These are phyloP conservation scores for Heliconius charithonia DNA, from an alignment of 2,888 invertebrate genomes.

Conservation along the genomic window DNA sequence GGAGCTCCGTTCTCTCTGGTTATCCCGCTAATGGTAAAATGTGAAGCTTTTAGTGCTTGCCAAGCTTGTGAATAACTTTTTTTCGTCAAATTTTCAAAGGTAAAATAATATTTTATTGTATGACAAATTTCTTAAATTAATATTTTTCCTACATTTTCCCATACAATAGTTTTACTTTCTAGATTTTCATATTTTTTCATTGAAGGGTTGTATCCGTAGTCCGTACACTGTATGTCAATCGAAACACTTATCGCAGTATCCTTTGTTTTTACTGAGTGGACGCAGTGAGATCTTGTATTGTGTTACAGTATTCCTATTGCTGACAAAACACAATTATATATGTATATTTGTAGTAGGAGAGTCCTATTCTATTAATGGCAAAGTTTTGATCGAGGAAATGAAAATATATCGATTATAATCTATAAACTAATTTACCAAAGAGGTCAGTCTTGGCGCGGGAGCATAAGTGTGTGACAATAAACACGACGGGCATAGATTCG, in stretches of 20 bases:
- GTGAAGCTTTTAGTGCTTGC: too few species aligned
- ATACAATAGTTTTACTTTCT: not conserved
- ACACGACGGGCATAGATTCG: too few species aligned
- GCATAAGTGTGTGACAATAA: too few species aligned
- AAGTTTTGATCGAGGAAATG: too few species aligned
- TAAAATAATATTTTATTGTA: not conserved
- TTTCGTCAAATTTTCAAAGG: not conserved
- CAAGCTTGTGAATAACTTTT: too few species aligned
- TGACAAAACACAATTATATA: not conserved
- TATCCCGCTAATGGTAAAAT: too few species aligned
- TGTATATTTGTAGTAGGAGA: not conserved
- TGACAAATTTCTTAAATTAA: not conserved
- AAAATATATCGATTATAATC: too few species aligned
- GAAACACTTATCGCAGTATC: constrained; percentile 4
- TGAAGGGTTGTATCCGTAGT: not conserved
- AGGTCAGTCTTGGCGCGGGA: too few species aligned
- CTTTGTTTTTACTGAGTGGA: constrained; percentile 11
- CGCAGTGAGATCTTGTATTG: constrained; percentile 11
- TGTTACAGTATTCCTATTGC: not conserved
- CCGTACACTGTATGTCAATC: not conserved
- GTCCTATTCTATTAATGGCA: not conserved
- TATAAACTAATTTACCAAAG: too few species aligned
- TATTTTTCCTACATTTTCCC: not conserved
- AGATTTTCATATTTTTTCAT: not conserved
- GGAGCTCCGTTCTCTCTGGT: too few species aligned